These are phyloP conservation scores for Enoplosus armatus DNA, from an alignment of 2,797 vertebrate species.

Conservation along the genomic window DNA sequence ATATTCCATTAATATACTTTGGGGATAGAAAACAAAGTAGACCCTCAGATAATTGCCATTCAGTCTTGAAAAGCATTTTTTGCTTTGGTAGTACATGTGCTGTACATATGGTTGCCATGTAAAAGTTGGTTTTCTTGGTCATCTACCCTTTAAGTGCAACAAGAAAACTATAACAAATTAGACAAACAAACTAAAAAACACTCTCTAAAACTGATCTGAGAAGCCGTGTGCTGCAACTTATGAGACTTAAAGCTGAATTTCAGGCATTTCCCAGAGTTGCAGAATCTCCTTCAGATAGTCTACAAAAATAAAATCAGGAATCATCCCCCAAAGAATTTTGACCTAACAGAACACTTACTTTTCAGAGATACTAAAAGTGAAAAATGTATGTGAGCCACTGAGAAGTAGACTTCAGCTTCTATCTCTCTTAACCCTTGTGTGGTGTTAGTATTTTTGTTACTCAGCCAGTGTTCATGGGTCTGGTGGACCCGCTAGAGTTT, in stretches of 20 bases:
- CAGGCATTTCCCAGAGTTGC: neutral
- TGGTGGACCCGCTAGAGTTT: no score
- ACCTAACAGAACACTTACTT: slow-evolving; percentile 14
- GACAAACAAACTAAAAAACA: neutral
- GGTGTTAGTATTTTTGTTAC: no score
- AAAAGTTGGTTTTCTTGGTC: neutral
- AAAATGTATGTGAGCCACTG: slow-evolving; percentile 5
- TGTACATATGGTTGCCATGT: neutral
- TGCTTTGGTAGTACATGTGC: neutral
- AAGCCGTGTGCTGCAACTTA: neutral
- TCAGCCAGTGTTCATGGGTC: no score
- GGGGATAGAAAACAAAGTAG: neutral
- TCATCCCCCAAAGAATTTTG: neutral
- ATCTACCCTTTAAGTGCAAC: neutral
- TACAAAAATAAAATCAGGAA: neutral
- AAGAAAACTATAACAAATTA: neutral
- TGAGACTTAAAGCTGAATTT: slow-evolving; percentile 1
- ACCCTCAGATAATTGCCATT: neutral
- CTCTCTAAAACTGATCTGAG: neutral
- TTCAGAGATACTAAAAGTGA: slow-evolving; percentile 15
- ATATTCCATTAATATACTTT: neutral
- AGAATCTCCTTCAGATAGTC: no score
- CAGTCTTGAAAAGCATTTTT: neutral
- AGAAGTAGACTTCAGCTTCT: slow-evolving; percentile 1
- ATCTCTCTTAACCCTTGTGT: no score